Base-by-base conservation (phyloP, 2,113 vertebrate species). In the Eptesicus fuscus region DNA sequence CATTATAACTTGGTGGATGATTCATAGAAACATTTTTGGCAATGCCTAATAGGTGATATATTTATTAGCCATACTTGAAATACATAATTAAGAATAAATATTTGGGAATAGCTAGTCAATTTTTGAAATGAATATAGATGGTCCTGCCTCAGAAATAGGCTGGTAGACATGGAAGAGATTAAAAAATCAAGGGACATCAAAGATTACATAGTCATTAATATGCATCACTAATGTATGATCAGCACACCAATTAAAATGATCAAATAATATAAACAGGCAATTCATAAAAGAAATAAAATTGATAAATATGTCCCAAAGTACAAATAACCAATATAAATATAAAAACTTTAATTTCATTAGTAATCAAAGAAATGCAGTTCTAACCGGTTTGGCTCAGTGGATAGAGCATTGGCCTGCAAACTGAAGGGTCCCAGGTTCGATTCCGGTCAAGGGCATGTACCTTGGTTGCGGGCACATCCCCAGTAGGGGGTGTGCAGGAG, bases 41-140 rank as follows among this genome's bases (percentile, higher is more conserved):
- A 70, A 12, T 40, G 8, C 53, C 35, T n/a, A 80, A 78, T 49
- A 82, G 67, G n/a, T 67, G 7, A 1, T 77, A 67, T 77, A 42
- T 22, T 77, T 77, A 42, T 18, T 77, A 78, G 47, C 37, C 6
- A 90, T n/a, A 85, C 18, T 67, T 77, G 12, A 90, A 53, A 82
- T 77, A 65, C 1, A 74, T 70, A 71, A 37, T 92, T 92, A 79
- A 95, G 40, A 71, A 74, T 79, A 56, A 80, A 93, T 89, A 78
- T 56, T 76, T 20, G 65, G 67, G 13, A 85, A 67, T 40, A 96
- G 3, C 23, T 77, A 92, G n/a, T 2, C 14, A 70, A 40, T 16
- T 83, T 90, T 71, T 59, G 11, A 90, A 93, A 77, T 67, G 28
- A 92, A 67, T 63, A 28, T 5, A 65, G 3, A 53, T 83, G 35